These are phyloP conservation scores for Tribolium castaneum DNA, from an alignment of 1,140 invertebrate species.

Conservation along the genomic window DNA sequence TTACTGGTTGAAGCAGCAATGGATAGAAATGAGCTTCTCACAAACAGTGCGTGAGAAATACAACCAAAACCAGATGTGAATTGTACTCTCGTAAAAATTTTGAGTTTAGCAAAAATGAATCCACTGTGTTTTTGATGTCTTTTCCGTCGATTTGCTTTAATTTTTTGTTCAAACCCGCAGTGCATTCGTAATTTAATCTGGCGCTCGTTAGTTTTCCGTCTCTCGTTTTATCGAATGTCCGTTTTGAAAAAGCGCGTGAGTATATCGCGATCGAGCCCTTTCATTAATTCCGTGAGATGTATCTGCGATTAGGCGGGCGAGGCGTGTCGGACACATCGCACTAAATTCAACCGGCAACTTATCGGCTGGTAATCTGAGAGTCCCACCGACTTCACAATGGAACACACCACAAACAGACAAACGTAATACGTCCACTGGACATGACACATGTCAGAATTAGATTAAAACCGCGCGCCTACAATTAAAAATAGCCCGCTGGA, in stretches of 20 bases:
- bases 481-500: constrained; percentile 27
- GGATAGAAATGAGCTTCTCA: no score
- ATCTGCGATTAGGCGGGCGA: constrained; percentile 55
- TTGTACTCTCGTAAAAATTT: no score
- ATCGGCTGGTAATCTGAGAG: constrained; percentile 55
- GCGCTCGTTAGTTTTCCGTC: no score
- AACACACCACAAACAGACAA: constrained; percentile 43
- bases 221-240: constrained; percentile 26
- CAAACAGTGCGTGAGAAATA: no score
- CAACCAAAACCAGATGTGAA: no score
- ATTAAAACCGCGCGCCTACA: constrained; percentile 45
- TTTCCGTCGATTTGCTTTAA: no score
- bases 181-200: no score
- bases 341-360: constrained; percentile 56
- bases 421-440: constrained; percentile 52
- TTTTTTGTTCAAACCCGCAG: no score
- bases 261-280: constrained; percentile 56
- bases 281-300: constrained; percentile 60
- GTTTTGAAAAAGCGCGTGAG: constrained; percentile 46
- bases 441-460: constrained; percentile 55
- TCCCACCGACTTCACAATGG: constrained; percentile 39
- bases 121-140: no score
- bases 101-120: no score
- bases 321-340: constrained; percentile 58
- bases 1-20: no score